Evolutionary conservation across 2,797 vertebrate species (phyloP).

Genomic region (Phoxinus dragarum): DNA sequence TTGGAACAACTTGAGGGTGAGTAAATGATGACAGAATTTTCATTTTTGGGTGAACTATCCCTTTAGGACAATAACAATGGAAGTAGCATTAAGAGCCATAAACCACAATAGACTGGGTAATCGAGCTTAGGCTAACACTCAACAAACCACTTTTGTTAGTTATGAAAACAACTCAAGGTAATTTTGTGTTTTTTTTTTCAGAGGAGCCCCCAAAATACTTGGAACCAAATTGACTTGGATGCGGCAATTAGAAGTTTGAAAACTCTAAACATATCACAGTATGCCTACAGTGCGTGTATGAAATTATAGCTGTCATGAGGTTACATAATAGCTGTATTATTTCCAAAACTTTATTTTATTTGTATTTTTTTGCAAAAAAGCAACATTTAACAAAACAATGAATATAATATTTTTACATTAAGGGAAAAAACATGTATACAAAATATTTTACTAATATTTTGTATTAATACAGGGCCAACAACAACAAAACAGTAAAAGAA

Average conservation of each 20-base stretch:
- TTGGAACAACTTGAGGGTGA: too few species aligned
- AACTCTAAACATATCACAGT: neutral
- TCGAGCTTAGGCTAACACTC: neutral
- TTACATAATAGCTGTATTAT: neutral
- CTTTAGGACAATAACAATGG: too few species aligned
- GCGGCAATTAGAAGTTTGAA: neutral
- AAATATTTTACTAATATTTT: neutral
- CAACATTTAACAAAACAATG: neutral
- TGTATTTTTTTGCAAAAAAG: neutral
- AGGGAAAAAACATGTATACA: neutral
- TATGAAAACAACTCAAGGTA: neutral
- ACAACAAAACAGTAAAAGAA: too few species aligned
- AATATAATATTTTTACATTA: neutral
- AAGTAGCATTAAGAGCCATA: neutral
- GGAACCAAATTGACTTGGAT: neutral
- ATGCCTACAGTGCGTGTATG: neutral
- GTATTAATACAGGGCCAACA: too few species aligned
- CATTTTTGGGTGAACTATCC: too few species aligned
- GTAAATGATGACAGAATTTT: too few species aligned
- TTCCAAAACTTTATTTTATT: neutral
- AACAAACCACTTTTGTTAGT: neutral
- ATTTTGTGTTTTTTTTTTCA: neutral
- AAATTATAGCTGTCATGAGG: neutral
- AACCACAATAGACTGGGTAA: neutral
- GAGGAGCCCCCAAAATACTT: neutral